Evolutionary conservation across 2,888 invertebrate species (phyloP), one percentile per base, ranked within the genome.

Genomic region (Trisateles emortualis): DNA sequence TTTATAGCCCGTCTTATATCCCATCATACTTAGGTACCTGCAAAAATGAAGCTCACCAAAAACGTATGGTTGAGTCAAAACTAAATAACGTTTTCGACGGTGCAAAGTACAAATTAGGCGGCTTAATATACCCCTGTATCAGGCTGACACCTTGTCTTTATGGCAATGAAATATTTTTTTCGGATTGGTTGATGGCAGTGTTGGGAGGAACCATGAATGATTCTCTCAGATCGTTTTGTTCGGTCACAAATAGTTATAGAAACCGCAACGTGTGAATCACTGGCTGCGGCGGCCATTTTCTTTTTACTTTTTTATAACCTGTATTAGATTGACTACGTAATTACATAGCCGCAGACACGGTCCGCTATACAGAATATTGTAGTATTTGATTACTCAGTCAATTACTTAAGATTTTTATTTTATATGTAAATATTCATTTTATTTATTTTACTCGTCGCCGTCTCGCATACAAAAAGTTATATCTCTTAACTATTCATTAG

Each of bases 261-360:
- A 83, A 82, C 82, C 81, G 67, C 80, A 83, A 72, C 43, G 53
- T 73, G 74, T 86, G 86, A 86, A 79, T 84, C 84, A 85, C 69
- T 64, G 68, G 60, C 57, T 47, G 52, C 51, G 56, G 55, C 71
- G 59, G 70, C 74, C 75, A 68, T 74, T 60, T 73, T 69, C 56
- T 44, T 63, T 52, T 54, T 58, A 41, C 42, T 56, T 69, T 69
- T 73, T 69, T 68, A 64, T 60, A 66, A 66, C 63, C 59, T 61
- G 68, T 68, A 70, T 70, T 63, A 71, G 63, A 66, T 58, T 64
- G 70, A 64, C 66, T 62, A 44, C 52, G 64, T 71, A 62, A 70
- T 71, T 66, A 62, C 58, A 66, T 46, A 65, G 50, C 51, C 48
- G 39, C 45, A 60, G 47, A 48, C 41, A 22, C 40, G 22, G 38